These are phyloP conservation scores for Zosterops pallidus DNA, from an alignment of 2,113 vertebrate species.

Conservation along the genomic window DNA sequence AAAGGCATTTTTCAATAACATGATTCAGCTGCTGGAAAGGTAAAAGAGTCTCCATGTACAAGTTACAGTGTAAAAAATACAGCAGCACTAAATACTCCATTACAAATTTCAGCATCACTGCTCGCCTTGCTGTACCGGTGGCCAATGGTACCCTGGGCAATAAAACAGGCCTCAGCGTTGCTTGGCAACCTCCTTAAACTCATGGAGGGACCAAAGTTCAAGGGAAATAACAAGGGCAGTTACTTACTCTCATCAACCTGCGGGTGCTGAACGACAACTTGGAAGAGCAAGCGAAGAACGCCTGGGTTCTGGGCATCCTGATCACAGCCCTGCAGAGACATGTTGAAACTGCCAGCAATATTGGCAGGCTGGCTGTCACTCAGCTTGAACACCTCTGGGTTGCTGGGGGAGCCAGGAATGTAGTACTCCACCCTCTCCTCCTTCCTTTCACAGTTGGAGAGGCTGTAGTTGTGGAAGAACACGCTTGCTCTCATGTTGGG, in stretches of 20 bases:
- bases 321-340: conserved; percentile 86
- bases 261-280: conserved; percentile 72
- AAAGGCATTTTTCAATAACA: neutral
- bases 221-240: neutral
- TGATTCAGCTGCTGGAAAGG: neutral
- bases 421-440: conserved; percentile 79
- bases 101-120: neutral
- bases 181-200: neutral
- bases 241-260: conserved; percentile 75
- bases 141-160: fast-evolving
- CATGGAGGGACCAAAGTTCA: neutral
- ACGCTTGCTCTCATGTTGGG: conserved; percentile 83
- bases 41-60: neutral
- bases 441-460: conserved; percentile 80
- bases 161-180: neutral
- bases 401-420: conserved; percentile 52
- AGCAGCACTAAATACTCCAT: neutral
- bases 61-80: neutral
- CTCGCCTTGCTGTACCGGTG: fast-evolving
- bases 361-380: conserved; percentile 77
- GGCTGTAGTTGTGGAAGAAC: conserved; percentile 70
- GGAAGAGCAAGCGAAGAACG: conserved; percentile 78
- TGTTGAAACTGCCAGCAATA: conserved; percentile 82
- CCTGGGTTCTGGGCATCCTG: conserved; percentile 72
- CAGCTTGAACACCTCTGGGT: conserved; percentile 66